Evolutionary conservation across 2,113 vertebrate species (phyloP).

Genomic region (Phoxinus phoxinus): DNA sequence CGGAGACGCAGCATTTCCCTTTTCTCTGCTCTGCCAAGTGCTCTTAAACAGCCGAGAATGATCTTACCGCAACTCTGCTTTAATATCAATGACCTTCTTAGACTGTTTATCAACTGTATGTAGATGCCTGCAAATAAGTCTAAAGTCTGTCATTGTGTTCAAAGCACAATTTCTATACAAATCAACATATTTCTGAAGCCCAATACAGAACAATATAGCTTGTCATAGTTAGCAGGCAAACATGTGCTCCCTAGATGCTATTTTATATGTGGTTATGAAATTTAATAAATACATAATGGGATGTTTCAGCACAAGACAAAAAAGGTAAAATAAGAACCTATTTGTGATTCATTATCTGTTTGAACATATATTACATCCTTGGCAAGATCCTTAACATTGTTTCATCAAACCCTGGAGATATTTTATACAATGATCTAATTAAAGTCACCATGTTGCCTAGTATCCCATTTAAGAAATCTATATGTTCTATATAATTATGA

Average conservation of each 20-base stretch:
- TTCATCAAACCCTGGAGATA: constrained; percentile 83
- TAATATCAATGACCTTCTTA: constrained; percentile 69
- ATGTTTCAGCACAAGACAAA: constrained; percentile 68
- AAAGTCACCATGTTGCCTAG: constrained; percentile 78
- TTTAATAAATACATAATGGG: constrained; percentile 68
- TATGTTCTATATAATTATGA: constrained; percentile 86
- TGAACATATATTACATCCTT: constrained; percentile 81
- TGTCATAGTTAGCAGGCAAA: constrained; percentile 72
- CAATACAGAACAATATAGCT: constrained; percentile 39
- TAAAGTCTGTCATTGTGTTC: constrained; percentile 22
- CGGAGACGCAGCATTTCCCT: constrained; percentile 63
- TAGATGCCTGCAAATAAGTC: constrained; percentile 28
- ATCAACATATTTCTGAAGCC: constrained; percentile 4
- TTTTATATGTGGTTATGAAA: constrained; percentile 74
- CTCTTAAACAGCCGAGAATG: constrained; percentile 67
- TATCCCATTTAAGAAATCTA: constrained; percentile 84
- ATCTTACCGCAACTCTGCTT: constrained; percentile 70
- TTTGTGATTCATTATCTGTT: constrained; percentile 83
- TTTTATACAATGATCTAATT: constrained; percentile 82
- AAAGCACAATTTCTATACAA: constrained; percentile 23
- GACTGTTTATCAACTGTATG: constrained; percentile 64
- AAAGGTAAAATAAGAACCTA: constrained; percentile 73
- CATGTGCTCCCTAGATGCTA: constrained; percentile 65
- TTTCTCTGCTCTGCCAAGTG: constrained; percentile 68
- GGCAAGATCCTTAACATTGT: constrained; percentile 80